phyloP scores from a whole-genome alignment of 2,888 invertebrate species.

The Trimorus sp. region DNA sequence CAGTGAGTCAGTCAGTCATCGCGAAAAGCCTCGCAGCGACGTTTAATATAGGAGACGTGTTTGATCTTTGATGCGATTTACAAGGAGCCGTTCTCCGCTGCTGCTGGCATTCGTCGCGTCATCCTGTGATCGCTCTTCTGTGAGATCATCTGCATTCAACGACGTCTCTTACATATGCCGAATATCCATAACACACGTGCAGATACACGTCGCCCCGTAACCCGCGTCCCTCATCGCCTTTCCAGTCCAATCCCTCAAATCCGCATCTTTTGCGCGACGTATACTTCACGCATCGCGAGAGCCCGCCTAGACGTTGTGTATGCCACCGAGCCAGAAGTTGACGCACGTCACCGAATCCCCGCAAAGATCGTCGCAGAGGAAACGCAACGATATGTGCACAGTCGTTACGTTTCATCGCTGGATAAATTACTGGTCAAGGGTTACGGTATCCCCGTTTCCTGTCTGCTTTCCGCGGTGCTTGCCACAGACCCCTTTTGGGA shows the following conservation, averaged over 20 bases:
- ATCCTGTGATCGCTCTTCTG: constrained; percentile 81
- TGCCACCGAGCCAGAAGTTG: constrained; percentile 33
- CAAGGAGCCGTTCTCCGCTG: constrained; percentile 72
- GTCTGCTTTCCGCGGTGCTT: no score
- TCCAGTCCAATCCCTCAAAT: constrained; percentile 70
- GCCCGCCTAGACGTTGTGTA: constrained; percentile 40
- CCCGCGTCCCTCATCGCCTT: constrained; percentile 11
- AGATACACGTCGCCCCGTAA: no score
- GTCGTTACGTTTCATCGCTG: constrained; percentile 58
- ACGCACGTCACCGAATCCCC: constrained; percentile 60
- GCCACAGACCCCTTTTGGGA: no score
- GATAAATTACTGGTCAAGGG: constrained; percentile 69
- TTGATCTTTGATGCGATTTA: constrained; percentile 81
- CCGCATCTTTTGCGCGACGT: constrained; percentile 73
- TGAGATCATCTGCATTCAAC: constrained; percentile 78
- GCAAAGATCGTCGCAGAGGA: constrained; percentile 64
- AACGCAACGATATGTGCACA: constrained; percentile 55
- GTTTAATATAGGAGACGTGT: constrained; percentile 81
- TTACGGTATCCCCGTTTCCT: background rate
- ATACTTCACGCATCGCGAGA: constrained; percentile 73
- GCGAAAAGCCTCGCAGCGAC: constrained; percentile 71
- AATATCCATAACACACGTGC: constrained; percentile 68
- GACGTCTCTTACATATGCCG: constrained; percentile 69
- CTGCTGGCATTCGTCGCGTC: constrained; percentile 69
- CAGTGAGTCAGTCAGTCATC: constrained; percentile 67